phyloP scores from a whole-genome alignment of 2,888 invertebrate genomes.

The Platerodrilus igneus region DNA sequence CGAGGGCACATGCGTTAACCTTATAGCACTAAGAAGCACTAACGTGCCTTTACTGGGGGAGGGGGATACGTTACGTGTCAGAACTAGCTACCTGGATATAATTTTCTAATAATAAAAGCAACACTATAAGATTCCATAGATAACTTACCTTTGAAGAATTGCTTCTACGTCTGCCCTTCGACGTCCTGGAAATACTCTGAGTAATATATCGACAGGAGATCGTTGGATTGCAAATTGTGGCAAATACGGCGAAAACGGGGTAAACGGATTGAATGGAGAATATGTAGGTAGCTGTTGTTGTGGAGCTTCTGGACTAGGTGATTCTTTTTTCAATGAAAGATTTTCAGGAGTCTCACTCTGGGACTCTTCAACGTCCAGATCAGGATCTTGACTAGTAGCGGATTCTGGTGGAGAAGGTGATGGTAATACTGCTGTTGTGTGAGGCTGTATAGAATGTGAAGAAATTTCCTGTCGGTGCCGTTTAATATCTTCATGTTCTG shows the following conservation, averaged over 20 bases:
- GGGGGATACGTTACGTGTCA: no score
- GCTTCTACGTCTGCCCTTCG: slow-evolving; percentile 83
- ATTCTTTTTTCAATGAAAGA: slow-evolving; percentile 70
- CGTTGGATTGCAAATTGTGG: slow-evolving; percentile 53
- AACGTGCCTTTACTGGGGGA: no score
- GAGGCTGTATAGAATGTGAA: slow-evolving; percentile 40
- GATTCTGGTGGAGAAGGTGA: slow-evolving; percentile 44
- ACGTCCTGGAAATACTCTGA: slow-evolving; percentile 84
- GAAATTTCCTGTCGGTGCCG: slow-evolving; percentile 41
- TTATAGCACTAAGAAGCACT: no score
- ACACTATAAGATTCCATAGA: neutral
- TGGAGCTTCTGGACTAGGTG: slow-evolving; percentile 40
- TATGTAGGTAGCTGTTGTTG: slow-evolving; percentile 34
- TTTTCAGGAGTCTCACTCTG: slow-evolving; percentile 67
- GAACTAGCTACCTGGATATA: neutral
- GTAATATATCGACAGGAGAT: slow-evolving; percentile 82
- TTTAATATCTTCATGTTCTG: slow-evolving; percentile 44
- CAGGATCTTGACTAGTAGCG: slow-evolving; percentile 47
- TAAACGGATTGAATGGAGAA: slow-evolving; percentile 49
- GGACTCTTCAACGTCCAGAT: slow-evolving; percentile 55
- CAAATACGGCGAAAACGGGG: slow-evolving; percentile 42
- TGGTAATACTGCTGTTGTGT: slow-evolving; percentile 50
- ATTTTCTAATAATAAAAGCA: neutral
- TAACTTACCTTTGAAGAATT: slow-evolving; percentile 62
- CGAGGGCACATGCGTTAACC: no score